Evolutionary conservation across 2,113 vertebrate species (phyloP), one percentile per base, ranked within the genome.

Genomic region (Spea multiplicata): DNA sequence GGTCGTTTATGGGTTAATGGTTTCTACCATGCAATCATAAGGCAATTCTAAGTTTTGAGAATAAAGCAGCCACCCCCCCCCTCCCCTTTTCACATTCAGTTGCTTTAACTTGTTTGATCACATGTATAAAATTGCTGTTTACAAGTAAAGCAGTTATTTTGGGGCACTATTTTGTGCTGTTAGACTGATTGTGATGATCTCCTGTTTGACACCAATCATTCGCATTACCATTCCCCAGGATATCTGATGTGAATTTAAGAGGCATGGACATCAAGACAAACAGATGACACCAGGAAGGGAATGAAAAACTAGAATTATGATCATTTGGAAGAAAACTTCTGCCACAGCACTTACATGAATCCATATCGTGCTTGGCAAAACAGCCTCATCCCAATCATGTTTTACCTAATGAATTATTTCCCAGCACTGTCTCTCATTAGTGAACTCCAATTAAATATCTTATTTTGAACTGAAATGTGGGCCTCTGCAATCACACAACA

Each of bases 121-220:
- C 59, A 12, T 69, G 75, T 62, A 55, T 57, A 59, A 77, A 55
- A 71, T 70, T 14, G 48, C 44, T 48, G 75, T 69, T 59, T 59
- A 59, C 55, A 77, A 44, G 57, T 49, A 70, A 77, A 69, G 17
- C 75, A 14, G 65, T 76, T 76, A 76, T 76, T 30, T 66, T 76
- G 65, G 73, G 74, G 74, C 67, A 59, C 52, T 46, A 46, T 46
- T 46, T 13, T 53, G 64, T 75, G 62, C 49, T 75, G 64, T 17
- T 66, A 46, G 12, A 75, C 50, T 66, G 52, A 68, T 48, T 30
- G 65, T 17, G 74, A 59, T 57, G 65, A 46, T 64, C 68, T 69
- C 45, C 46, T 65, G 8, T 71, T 62, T 73, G 77, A 44, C 77
- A 73, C 57, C 65, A 72, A 78, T 78, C 62, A 73, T 59, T 70